These are phyloP conservation scores for Amphimallon solstitiale DNA, from an alignment of 2,888 invertebrate genomes.

Conservation along the genomic window DNA sequence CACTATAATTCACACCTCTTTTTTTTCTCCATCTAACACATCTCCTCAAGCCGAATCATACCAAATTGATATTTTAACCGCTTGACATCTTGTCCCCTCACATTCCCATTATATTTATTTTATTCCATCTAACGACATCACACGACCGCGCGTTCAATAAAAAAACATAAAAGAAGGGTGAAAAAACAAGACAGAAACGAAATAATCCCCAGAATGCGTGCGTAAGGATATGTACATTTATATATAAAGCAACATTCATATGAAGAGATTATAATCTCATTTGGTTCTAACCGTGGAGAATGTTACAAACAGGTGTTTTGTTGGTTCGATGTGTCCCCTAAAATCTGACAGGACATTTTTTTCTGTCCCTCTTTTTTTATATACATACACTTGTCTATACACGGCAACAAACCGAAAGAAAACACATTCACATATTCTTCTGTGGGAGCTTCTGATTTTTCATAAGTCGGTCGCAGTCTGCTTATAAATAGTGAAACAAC, in stretches of 20 bases:
- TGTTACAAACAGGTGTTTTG: constrained; percentile 37
- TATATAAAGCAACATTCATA: neutral
- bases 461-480: neutral
- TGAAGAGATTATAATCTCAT: constrained; percentile 35
- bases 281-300: constrained; percentile 30
- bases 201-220: neutral
- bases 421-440: neutral
- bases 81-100: constrained; percentile 27
- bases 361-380: neutral
- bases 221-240: constrained; percentile 8
- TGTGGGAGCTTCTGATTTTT: constrained; percentile 20
- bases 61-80: constrained; percentile 39
- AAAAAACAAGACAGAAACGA: neutral
- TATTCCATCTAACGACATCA: constrained; percentile 23
- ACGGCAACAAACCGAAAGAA: neutral
- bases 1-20: constrained; percentile 4
- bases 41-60: neutral
- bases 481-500: neutral
- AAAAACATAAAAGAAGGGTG: neutral
- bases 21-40: neutral
- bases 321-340: constrained; percentile 24
- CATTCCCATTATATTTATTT: constrained; percentile 30
- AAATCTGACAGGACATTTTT: constrained; percentile 30
- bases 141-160: constrained; percentile 8
- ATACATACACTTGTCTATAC: too few species aligned